These are phyloP conservation scores for Melinopterus prodromus DNA, from an alignment of 2,888 invertebrate species.

Conservation along the genomic window DNA sequence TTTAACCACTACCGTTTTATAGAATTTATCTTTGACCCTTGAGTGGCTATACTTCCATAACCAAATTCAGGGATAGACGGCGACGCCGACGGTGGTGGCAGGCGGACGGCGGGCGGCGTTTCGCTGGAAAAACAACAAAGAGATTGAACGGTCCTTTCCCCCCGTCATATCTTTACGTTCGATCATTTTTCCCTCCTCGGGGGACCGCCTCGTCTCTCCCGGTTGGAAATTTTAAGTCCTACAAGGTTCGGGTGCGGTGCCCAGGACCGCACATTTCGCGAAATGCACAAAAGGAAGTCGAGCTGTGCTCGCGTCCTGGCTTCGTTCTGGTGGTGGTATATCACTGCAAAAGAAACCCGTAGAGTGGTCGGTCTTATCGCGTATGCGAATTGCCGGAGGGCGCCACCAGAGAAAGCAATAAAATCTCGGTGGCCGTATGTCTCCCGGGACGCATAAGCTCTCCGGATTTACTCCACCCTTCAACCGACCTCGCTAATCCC, in stretches of 20 bases:
- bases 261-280: background rate
- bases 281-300: background rate
- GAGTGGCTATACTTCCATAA: background rate
- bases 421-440: conserved; percentile 34
- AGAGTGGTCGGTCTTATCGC: conserved; percentile 35
- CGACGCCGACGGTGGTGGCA: background rate
- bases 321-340: background rate
- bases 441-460: conserved; percentile 45
- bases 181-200: background rate
- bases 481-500: conserved; percentile 27
- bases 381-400: conserved; percentile 35
- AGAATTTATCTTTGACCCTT: conserved; percentile 4
- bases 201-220: background rate
- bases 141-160: background rate
- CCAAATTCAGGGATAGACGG: background rate
- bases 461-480: conserved; percentile 46
- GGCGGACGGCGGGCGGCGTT: background rate
- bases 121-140: background rate
- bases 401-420: conserved; percentile 32
- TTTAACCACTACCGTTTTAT: background rate
- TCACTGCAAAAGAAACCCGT: conserved; percentile 5
- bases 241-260: background rate
- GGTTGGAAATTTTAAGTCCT: background rate
- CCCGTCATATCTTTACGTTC: background rate
- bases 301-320: background rate